Evolutionary conservation across 2,888 invertebrate species (phyloP).

Genomic region (Mesorhabditis sp.): DNA sequence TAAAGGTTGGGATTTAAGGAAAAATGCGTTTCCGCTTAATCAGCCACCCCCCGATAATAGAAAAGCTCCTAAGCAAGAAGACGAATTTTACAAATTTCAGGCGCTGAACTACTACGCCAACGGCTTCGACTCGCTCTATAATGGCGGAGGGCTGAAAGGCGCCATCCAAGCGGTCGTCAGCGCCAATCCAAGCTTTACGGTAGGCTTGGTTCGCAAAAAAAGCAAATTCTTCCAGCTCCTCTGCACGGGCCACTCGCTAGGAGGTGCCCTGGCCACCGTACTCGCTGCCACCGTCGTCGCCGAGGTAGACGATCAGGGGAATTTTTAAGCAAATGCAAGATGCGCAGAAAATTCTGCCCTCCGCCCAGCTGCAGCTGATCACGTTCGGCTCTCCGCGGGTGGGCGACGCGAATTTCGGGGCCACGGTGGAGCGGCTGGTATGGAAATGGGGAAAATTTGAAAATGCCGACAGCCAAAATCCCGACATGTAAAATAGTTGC

Average conservation of each 20-base stretch:
- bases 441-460: not conserved
- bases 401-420: not conserved
- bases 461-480: no score
- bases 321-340: not conserved
- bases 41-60: no score
- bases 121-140: slow-evolving; percentile 1
- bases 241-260: not conserved
- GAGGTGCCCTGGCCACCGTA: not conserved
- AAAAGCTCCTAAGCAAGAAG: no score
- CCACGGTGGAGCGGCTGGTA: not conserved
- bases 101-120: not conserved
- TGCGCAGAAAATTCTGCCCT: not conserved
- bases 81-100: not conserved
- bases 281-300: not conserved
- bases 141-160: not conserved
- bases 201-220: not conserved
- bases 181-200: not conserved
- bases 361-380: not conserved
- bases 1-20: no score
- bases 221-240: not conserved
- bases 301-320: not conserved
- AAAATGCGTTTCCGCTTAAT: no score
- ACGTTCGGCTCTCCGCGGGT: not conserved
- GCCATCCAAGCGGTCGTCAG: not conserved
- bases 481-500: no score